Conservation (phyloP, 2,797 vertebrate species). For the Macropus fuliginosus region DNA sequence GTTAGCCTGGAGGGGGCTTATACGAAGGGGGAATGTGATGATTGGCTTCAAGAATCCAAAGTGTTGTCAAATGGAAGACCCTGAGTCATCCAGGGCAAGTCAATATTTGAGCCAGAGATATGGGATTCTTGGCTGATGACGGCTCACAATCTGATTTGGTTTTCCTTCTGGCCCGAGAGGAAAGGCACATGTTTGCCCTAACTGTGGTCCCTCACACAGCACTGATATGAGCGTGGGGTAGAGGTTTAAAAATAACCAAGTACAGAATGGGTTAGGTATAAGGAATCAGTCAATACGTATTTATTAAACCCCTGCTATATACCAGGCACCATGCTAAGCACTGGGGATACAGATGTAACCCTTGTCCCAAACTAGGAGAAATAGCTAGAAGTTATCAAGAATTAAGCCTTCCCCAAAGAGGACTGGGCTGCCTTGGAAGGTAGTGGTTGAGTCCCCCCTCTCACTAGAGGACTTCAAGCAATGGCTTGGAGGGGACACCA, state of each 20-base stretch:
- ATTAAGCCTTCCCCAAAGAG: not conserved
- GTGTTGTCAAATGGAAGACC: not conserved
- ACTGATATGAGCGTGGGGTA: not conserved
- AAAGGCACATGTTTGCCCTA: not conserved
- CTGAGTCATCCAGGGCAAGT: not conserved
- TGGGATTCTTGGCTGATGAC: not conserved
- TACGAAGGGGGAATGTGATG: not conserved
- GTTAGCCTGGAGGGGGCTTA: not conserved
- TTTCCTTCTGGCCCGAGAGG: not conserved
- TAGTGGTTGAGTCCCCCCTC: not conserved
- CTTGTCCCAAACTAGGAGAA: not conserved
- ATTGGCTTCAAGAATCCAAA: not conserved
- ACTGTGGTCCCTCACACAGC: not conserved
- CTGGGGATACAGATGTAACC: not conserved
- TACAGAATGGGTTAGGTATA: not conserved
- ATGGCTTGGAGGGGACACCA: not conserved
- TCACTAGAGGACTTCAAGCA: not conserved
- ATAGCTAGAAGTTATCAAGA: not conserved
- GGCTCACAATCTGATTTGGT: not conserved
- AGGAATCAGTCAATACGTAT: not conserved
- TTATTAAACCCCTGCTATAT: not conserved
- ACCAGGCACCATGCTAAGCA: too few species aligned
- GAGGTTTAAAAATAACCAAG: not conserved
- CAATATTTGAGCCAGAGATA: slow-evolving; percentile 45
- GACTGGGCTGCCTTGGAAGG: not conserved